Evolutionary conservation across 2,113 vertebrate species (phyloP).

Genomic region (Galbula dea): DNA sequence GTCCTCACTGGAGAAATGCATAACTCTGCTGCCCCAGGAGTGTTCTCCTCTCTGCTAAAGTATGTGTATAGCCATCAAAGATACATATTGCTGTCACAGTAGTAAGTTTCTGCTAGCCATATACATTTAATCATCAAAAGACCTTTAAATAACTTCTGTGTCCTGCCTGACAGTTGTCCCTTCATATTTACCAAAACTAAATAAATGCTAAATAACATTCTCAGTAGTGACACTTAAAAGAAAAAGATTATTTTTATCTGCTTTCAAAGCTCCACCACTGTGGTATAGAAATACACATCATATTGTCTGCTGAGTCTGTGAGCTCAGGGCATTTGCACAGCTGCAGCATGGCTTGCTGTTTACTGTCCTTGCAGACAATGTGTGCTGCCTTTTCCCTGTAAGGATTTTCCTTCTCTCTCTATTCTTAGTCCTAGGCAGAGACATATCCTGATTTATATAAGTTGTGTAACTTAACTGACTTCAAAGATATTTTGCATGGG

Average conservation of each 20-base stretch:
- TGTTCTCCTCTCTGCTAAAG: background rate
- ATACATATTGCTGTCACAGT: background rate
- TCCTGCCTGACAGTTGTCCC: background rate
- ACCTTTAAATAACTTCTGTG: background rate
- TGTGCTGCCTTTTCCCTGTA: background rate
- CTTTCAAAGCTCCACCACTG: background rate
- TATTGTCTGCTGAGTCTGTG: background rate
- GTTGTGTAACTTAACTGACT: background rate
- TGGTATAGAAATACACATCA: background rate
- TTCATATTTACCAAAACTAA: background rate
- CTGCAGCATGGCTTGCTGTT: conserved; percentile 1
- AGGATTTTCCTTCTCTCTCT: conserved; percentile 19
- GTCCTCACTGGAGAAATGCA: background rate
- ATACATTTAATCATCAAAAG: background rate
- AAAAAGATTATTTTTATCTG: background rate
- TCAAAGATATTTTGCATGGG: background rate
- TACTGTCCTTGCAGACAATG: background rate
- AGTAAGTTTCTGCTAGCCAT: background rate
- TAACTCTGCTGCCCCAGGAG: background rate
- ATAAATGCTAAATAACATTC: background rate
- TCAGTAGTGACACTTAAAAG: background rate
- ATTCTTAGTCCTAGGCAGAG: background rate
- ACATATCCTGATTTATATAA: background rate
- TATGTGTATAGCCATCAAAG: background rate
- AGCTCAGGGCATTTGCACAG: background rate